These are phyloP conservation scores for Stictonetta naevosa DNA, from an alignment of 2,113 vertebrate species.

Conservation along the genomic window DNA sequence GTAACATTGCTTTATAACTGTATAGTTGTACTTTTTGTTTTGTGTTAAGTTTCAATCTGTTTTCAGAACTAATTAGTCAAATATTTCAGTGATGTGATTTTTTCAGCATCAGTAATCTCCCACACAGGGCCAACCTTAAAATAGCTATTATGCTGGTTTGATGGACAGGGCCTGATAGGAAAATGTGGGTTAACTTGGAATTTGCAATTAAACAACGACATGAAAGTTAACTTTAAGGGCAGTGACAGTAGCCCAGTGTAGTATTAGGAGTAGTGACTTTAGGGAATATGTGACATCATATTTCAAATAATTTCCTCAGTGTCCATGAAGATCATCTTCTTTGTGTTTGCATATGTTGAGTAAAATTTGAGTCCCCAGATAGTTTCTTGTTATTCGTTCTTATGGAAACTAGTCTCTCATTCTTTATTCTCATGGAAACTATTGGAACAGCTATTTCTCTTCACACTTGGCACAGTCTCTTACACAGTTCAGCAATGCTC, in stretches of 20 bases:
- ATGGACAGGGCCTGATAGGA: neutral
- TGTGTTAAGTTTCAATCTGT: neutral
- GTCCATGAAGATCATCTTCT: neutral
- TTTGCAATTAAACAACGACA: slow-evolving; percentile 5
- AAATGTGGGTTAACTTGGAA: neutral
- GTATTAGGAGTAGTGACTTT: neutral
- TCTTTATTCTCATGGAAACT: neutral
- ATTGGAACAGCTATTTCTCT: neutral
- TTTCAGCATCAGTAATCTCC: neutral
- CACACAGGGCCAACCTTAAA: neutral
- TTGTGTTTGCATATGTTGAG: neutral
- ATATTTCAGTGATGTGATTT: neutral
- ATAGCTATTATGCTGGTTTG: neutral
- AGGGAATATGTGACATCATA: neutral
- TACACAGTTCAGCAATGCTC: neutral
- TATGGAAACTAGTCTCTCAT: neutral
- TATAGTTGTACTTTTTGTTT: neutral
- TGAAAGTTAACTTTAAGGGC: neutral
- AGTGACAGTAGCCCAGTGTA: neutral
- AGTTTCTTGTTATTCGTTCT: neutral
- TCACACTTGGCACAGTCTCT: neutral
- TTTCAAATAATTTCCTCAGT: neutral
- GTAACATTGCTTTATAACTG: neutral
- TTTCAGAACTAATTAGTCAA: slow-evolving; percentile 11
- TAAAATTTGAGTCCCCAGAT: neutral